These are phyloP conservation scores for Sericinus montela DNA, from an alignment of 2,888 invertebrate genomes.

Conservation along the genomic window DNA sequence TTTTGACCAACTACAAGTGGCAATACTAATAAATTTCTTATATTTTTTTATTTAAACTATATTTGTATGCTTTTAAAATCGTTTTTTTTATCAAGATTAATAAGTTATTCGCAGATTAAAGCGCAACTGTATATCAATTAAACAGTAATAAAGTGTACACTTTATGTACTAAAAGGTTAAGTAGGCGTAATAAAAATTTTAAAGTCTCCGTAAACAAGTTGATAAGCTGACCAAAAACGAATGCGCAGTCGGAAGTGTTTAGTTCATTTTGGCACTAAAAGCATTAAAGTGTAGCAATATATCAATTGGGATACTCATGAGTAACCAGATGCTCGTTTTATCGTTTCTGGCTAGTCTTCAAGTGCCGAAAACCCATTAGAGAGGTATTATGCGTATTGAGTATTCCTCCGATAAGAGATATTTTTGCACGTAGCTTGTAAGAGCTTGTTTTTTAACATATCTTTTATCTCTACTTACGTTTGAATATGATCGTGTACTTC, in stretches of 20 bases:
- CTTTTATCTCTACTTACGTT: too few relatives aligned
- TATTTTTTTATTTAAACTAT: too few relatives aligned
- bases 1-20: too few relatives aligned
- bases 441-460: too few relatives aligned
- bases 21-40: too few relatives aligned
- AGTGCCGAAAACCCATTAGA: constrained; percentile 72
- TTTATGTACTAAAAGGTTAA: constrained; percentile 12
- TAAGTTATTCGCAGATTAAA: not conserved
- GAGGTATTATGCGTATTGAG: constrained; percentile 56
- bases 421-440: constrained; percentile 37
- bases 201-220: constrained; percentile 4
- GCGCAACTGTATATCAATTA: not conserved
- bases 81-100: not conserved
- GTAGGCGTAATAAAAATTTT: constrained; percentile 12
- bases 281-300: constrained; percentile 63
- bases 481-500: too few relatives aligned
- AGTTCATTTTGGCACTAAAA: constrained; percentile 54
- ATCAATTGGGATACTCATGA: constrained; percentile 55
- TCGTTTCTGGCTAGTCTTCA: constrained; percentile 75
- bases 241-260: constrained; percentile 39
- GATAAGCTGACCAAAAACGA: constrained; percentile 20
- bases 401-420: constrained; percentile 49
- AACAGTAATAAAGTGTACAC: constrained; percentile 1
- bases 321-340: constrained; percentile 70
- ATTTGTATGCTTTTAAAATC: too few relatives aligned